Base-by-base conservation (phyloP, 1,140 invertebrate species). In the Bemisia tabaci region DNA sequence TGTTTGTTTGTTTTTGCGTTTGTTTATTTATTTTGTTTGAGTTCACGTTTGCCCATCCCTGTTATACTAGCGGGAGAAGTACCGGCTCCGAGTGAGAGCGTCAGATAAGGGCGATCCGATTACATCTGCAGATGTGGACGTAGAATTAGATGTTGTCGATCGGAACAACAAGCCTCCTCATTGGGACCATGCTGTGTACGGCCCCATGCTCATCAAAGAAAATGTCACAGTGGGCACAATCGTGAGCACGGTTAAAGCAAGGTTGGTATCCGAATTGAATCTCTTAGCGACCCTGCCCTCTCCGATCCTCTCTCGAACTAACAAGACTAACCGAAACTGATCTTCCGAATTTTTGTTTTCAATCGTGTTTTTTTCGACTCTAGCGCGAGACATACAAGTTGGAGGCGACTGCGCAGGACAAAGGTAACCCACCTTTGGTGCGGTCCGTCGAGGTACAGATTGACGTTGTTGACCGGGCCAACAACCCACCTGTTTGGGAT, bases 401-500 rank as follows among this genome's bases (percentile, higher is more conserved):
- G 87, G 91, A 93, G 84, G 94, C 93, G 78, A 93, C 91, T 84
- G 94, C 93, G 81, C 87, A 92, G 87, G 94, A 95, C 84, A 94
- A 93, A 85, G 93, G 93, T 77, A 91, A 87, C 80, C 91, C 92
- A 79, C 87, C 91, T 80, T 85, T 94, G 79, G 92, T 90, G 77
- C 85, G 92, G 82, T 91, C 91, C 78, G 93, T 96, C 81, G 93
- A 95, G 82, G 92, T 96, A 81, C 89, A 94, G 81, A 94, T 96
- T 83, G 94, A 95, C 84, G 92, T 95, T 82, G 94, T 95, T 83
- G 92, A 96, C 83, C 88, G 93, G 79, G 90, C 90, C 73, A 95
- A 95, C 87, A 95, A 95, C 85, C 92, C 93, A 79, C 93, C 93
- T 79, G 88, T 95, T 78, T 97, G 93, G 93, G 92, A 95, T 82